Evolutionary conservation across 2,888 invertebrate genomes (phyloP).

Genomic region (Hirtodrosophila trivittata): DNA sequence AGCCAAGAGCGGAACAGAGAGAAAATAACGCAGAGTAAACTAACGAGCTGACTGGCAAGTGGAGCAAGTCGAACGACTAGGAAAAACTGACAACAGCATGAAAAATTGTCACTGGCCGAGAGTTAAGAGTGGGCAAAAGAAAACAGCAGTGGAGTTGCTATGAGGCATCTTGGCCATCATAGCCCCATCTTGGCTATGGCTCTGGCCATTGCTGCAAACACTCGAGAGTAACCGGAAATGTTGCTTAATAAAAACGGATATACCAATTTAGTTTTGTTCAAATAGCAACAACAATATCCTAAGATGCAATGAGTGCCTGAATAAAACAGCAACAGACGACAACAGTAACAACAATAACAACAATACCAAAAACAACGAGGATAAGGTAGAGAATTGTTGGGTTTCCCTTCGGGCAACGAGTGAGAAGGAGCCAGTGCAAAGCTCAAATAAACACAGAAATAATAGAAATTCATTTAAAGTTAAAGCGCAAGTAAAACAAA

Average conservation of each 20-base stretch:
- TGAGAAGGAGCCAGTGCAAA: slow-evolving; percentile 51
- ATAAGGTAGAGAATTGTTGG: slow-evolving; percentile 23
- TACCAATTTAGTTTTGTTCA: slow-evolving; percentile 79
- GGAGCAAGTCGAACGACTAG: slow-evolving; percentile 29
- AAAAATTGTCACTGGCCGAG: slow-evolving; percentile 75
- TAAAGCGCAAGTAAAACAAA: slow-evolving; percentile 70
- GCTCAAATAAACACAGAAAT: slow-evolving; percentile 78
- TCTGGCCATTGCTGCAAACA: slow-evolving; percentile 56
- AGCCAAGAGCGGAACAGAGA: slow-evolving; percentile 41
- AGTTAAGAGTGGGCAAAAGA: slow-evolving; percentile 37
- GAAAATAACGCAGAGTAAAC: slow-evolving; percentile 53
- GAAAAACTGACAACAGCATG: slow-evolving; percentile 78
- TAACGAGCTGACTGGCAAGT: slow-evolving; percentile 65
- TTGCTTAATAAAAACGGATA: slow-evolving; percentile 79
- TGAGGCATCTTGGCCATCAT: slow-evolving; percentile 32
- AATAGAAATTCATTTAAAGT: slow-evolving; percentile 79
- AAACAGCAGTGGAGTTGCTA: slow-evolving; percentile 8
- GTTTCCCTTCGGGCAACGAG: not conserved
- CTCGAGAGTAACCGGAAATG: slow-evolving; percentile 76
- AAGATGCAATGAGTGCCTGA: slow-evolving; percentile 67
- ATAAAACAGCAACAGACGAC: slow-evolving; percentile 60
- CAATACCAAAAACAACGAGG: slow-evolving; percentile 6
- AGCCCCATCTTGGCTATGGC: slow-evolving; percentile 22
- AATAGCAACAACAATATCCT: slow-evolving; percentile 48
- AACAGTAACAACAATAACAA: slow-evolving; percentile 19